These are phyloP conservation scores for Megathymus violae DNA, from an alignment of 1,140 invertebrate species.

Conservation along the genomic window DNA sequence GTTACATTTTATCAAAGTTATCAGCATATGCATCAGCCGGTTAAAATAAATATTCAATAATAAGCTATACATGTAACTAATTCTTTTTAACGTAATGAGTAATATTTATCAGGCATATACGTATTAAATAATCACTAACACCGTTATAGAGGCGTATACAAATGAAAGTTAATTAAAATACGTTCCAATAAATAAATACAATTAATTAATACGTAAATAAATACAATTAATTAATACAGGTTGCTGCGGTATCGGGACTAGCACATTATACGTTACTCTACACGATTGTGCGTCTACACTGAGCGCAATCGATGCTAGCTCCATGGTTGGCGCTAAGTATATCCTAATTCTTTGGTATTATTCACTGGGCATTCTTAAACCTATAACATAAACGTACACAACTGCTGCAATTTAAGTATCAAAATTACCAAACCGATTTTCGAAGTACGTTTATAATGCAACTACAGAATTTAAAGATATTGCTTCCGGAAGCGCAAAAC, in stretches of 20 bases:
- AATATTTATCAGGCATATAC: not conserved
- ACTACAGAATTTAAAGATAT: not conserved
- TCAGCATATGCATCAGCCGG: constrained; percentile 3
- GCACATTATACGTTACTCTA: constrained; percentile 49
- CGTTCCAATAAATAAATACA: constrained; percentile 44
- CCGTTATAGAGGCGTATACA: constrained; percentile 5
- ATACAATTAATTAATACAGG: constrained; percentile 47
- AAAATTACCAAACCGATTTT: constrained; percentile 34
- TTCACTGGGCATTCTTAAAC: constrained; percentile 70
- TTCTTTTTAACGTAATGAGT: constrained; percentile 2
- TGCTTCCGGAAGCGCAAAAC: not conserved
- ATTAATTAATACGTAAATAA: not conserved
- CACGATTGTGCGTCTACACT: constrained; percentile 14
- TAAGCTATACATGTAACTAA: constrained; percentile 8
- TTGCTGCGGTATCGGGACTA: constrained; percentile 71
- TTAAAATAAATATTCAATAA: constrained; percentile 8
- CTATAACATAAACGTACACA: constrained; percentile 59
- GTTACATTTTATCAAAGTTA: constrained; percentile 14
- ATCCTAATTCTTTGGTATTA: constrained; percentile 73
- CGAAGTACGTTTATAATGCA: not conserved
- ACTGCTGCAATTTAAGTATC: constrained; percentile 51
- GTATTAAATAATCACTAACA: constrained; percentile 1
- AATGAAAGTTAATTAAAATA: constrained; percentile 33
- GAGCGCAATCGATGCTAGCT: constrained; percentile 38
- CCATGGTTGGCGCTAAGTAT: constrained; percentile 35